These are phyloP conservation scores for Apamea anceps DNA, from an alignment of 2,888 invertebrate genomes.

Conservation along the genomic window DNA sequence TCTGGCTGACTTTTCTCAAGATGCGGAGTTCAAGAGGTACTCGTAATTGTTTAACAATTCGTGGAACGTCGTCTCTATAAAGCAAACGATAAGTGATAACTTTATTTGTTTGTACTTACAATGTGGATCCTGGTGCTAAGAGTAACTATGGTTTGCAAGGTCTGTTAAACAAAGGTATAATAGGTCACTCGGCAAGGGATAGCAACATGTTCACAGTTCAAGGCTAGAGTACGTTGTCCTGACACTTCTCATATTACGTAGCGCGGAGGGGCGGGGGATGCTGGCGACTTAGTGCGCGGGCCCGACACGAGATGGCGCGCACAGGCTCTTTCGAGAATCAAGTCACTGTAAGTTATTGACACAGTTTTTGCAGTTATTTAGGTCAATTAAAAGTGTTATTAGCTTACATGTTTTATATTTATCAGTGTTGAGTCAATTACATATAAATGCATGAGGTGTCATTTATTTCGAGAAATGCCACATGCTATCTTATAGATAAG, in stretches of 20 bases:
- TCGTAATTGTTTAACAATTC: not conserved
- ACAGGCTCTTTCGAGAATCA: slow-evolving; percentile 4
- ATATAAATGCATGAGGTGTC: slow-evolving; percentile 12
- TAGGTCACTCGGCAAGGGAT: not conserved
- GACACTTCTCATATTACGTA: not conserved
- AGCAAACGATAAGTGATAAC: not conserved
- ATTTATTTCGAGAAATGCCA: slow-evolving; percentile 20
- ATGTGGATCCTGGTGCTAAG: not conserved
- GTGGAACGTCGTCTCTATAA: not conserved
- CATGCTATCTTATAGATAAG: slow-evolving; percentile 30
- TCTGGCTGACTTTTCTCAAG: not conserved
- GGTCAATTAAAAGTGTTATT: not conserved
- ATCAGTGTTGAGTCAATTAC: slow-evolving; percentile 13
- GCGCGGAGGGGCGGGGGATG: not conserved
- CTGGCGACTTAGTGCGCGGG: slow-evolving; percentile 3
- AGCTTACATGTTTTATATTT: not conserved
- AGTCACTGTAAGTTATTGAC: not conserved
- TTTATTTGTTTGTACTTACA: not conserved
- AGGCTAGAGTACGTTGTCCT: slow-evolving; percentile 19
- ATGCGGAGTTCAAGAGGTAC: not conserved
- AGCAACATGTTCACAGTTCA: slow-evolving; percentile 21
- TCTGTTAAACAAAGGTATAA: not conserved
- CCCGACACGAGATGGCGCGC: slow-evolving; percentile 37
- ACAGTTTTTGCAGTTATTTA: slow-evolving; percentile 19
- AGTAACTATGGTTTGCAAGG: not conserved